Conservation (phyloP, 2,797 vertebrate genomes). For the Thaleichthys pacificus region DNA sequence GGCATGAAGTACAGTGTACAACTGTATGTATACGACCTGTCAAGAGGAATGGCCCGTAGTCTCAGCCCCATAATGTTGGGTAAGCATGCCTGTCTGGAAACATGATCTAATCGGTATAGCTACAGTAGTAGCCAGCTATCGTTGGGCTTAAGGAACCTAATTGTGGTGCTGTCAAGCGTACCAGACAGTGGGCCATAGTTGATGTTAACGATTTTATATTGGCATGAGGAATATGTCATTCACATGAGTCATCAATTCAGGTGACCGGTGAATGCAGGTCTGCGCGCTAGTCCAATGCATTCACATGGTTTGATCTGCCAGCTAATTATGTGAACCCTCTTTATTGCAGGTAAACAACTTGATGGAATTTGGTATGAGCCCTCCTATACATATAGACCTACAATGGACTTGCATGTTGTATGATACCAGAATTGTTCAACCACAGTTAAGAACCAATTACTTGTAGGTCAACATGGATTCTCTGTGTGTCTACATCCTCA, state of each 20-base stretch:
- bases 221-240: background rate
- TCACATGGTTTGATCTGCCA: background rate
- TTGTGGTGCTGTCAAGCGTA: background rate
- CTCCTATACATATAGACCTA: background rate
- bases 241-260: background rate
- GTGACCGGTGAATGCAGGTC: background rate
- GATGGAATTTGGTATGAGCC: conserved; percentile 96
- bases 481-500: conserved; percentile 25
- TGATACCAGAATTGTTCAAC: background rate
- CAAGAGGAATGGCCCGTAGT: conserved; percentile 91
- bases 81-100: conserved; percentile 66
- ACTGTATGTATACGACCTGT: conserved; percentile 95
- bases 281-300: background rate
- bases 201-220: no score
- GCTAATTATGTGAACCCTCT: conserved; percentile 26
- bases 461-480: background rate
- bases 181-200: background rate
- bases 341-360: conserved; percentile 91
- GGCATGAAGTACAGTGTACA: conserved; percentile 79
- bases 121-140: background rate
- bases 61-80: conserved; percentile 97
- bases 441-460: no score
- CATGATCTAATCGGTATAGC: background rate
- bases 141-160: background rate
- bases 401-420: background rate